Base-by-base conservation (phyloP, 2,113 vertebrate genomes). In the Ptychochromis oligacanthus region DNA sequence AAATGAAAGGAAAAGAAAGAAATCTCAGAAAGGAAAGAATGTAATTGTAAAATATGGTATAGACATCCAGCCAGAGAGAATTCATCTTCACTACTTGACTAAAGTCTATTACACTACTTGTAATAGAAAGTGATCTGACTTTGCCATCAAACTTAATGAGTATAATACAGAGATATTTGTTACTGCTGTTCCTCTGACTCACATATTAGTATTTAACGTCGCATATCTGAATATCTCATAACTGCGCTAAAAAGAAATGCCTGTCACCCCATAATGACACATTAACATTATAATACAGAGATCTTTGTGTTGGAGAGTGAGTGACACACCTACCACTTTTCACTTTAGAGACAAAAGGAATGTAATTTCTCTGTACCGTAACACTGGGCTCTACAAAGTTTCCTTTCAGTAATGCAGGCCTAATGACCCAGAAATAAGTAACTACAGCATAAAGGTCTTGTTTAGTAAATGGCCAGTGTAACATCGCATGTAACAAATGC, bases 401-500 rank as follows among this genome's bases (percentile, higher is more conserved):
- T 65, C 36, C 74, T 79, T 86, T 57, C 40, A 43, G 80, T 79
- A 80, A 82, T 80, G 56, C 8, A 77, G 38, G 46, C 67, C 38
- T 26, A 60, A 89, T 83, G 67, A 85, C 79, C 61, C 61, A 46
- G 46, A 34, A 36, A 79, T 91, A 90, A 84, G 87, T 40, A 78
- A 74, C 26, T 5, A 79, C 75, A n/a, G n/a, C n/a, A 83, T 43
- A 57, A 82, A 90, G 80, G 62, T 75, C 61, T 77, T 74, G 77
- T 81, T 84, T 67, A 59, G 17, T 59, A 84, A 84, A 84, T 43
- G 74, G 54, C 34, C 62, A 75, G 80, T 90, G 77, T 88, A 89
- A 75, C 77, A 90, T 54, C 56, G 61, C 82, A 87, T 88, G 87
- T 87, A 90, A 93, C 89, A 93, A 82, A 88, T 72, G 77, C 82